Percentiles rank a stretch among this genome's conserved stretches.
Conservation (phyloP, 2,888 invertebrate genomes). For the Drosophila tanythrix region DNA sequence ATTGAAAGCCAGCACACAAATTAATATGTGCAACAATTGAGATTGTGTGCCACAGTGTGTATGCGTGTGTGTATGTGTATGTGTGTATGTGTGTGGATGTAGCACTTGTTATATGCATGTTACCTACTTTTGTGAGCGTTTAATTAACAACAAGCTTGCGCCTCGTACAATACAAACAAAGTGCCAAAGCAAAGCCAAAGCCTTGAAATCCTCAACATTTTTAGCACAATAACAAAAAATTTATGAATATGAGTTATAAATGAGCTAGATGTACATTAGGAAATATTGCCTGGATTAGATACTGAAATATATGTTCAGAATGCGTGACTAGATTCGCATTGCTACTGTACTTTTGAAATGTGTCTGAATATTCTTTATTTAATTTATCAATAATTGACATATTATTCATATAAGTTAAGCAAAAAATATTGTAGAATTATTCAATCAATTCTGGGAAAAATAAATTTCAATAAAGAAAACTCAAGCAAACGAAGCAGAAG, state of each 20-base stretch:
- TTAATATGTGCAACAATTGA: conserved; percentile 77
- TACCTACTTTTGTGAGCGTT: conserved; percentile 79
- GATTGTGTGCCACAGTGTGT: conserved; percentile 1
- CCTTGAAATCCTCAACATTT: conserved; percentile 58
- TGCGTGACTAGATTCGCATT: not conserved
- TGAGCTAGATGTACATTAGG: not conserved
- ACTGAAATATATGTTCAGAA: not conserved
- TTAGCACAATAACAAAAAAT: not conserved
- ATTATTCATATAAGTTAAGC: not conserved
- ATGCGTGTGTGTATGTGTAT: conserved; percentile 7
- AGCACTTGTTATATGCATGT: conserved; percentile 68
- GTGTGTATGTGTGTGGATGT: conserved; percentile 32
- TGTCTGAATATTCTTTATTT: not conserved
- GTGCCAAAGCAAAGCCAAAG: conserved; percentile 45
- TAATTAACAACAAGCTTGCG: conserved; percentile 73
- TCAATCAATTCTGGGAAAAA: not conserved
- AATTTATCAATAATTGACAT: not conserved
- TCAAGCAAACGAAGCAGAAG: not conserved
- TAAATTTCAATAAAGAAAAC: not conserved
- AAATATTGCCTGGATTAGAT: not conserved
- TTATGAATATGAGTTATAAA: not conserved
- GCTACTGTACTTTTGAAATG: not conserved
- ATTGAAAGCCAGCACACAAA: conserved; percentile 55
- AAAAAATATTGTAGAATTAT: not conserved
- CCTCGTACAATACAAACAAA: conserved; percentile 50